A percentile compares a stretch with the other conserved stretches of the same genome.
phyloP scores from a whole-genome alignment of 2,113 vertebrate genomes.

The Axis porcinus region DNA sequence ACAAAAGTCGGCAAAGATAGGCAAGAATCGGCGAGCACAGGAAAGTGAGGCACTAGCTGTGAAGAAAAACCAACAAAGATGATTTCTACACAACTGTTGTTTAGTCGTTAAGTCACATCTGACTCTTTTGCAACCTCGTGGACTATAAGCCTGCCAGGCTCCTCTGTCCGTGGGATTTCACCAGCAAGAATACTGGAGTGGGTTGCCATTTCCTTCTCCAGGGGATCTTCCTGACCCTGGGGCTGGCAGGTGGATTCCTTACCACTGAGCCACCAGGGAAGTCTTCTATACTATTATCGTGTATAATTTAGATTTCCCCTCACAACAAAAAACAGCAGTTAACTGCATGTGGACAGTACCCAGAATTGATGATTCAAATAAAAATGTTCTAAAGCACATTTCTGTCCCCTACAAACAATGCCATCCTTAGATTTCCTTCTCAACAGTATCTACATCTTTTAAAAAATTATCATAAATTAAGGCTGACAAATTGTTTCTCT shows the following conservation, averaged over 20 bases:
- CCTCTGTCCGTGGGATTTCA: background rate
- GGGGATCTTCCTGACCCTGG: background rate
- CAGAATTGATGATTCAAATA: constrained; percentile 52
- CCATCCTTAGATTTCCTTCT: background rate
- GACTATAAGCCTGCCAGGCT: background rate
- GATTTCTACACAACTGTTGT: background rate
- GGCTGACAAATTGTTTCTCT: background rate
- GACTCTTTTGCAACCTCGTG: background rate
- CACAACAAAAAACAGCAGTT: background rate
- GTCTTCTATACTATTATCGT: background rate
- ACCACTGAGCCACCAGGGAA: background rate
- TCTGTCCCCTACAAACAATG: background rate
- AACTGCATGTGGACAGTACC: background rate
- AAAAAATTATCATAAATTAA: background rate
- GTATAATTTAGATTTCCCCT: background rate
- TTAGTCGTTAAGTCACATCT: background rate
- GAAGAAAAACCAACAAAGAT: background rate
- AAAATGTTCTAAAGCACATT: background rate
- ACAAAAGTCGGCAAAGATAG: background rate
- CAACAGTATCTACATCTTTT: background rate
- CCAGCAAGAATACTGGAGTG: background rate
- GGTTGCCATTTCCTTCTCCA: background rate
- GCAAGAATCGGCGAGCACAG: background rate
- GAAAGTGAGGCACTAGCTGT: background rate
- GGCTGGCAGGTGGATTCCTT: background rate